Conservation (phyloP, 2,797 vertebrate species). For the Chromobotia macracanthus region DNA sequence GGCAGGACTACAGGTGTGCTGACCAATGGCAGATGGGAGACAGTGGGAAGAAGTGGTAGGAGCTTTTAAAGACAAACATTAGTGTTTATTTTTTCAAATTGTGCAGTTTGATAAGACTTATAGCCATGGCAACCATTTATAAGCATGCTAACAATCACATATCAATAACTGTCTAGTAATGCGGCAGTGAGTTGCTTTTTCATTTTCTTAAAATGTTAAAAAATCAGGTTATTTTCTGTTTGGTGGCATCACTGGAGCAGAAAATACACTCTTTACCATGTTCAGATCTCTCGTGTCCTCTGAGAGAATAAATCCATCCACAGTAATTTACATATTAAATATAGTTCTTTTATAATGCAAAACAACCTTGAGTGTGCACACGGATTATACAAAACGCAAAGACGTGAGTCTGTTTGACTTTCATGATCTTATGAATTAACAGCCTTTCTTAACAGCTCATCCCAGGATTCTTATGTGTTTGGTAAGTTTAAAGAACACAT, state of each 20-base stretch:
- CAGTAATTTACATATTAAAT: slow-evolving; percentile 27
- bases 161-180: too few relatives aligned
- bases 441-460: background rate
- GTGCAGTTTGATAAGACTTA: too few relatives aligned
- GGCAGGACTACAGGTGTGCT: too few relatives aligned
- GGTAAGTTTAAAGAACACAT: background rate
- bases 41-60: too few relatives aligned
- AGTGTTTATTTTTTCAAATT: too few relatives aligned
- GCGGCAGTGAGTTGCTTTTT: too few relatives aligned
- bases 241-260: background rate
- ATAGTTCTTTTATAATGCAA: slow-evolving; percentile 18
- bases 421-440: slow-evolving; percentile 14
- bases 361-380: background rate
- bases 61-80: too few relatives aligned
- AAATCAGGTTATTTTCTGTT: background rate
- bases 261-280: background rate
- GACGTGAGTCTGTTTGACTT: slow-evolving; percentile 7
- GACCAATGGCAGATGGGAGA: too few relatives aligned
- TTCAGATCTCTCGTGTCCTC: slow-evolving; percentile 15
- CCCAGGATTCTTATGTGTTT: background rate
- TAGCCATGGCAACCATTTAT: too few relatives aligned
- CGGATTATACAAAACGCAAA: slow-evolving; percentile 22
- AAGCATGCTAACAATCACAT: too few relatives aligned
- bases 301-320: background rate
- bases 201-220: background rate